Conservation (phyloP, 2,797 vertebrate species). For the Acrocephalus scirpaceus region DNA sequence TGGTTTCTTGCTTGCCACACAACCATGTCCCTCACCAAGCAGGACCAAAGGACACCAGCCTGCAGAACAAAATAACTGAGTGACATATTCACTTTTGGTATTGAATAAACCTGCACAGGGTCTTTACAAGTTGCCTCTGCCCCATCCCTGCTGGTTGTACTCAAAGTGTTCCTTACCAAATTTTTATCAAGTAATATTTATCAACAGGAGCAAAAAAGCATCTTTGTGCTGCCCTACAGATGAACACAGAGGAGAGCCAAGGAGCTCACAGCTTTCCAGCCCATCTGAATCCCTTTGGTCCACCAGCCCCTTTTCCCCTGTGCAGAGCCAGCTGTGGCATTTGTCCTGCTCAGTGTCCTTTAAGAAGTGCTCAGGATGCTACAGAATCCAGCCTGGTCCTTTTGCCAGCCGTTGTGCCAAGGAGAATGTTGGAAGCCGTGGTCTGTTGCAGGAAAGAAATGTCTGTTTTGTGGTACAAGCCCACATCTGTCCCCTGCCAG, state of each 20-base stretch:
- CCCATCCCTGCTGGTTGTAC: background rate
- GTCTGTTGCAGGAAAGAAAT: rapidly evolving
- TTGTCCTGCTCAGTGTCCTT: background rate
- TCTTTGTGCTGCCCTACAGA: background rate
- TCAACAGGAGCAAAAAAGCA: background rate
- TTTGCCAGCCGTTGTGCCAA: background rate
- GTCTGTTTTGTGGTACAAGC: background rate
- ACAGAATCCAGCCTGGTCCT: background rate
- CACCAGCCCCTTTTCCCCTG: background rate
- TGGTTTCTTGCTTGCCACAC: rapidly evolving
- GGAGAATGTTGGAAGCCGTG: rapidly evolving
- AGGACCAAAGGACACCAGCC: no score
- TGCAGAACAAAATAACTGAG: background rate
- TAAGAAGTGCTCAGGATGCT: background rate
- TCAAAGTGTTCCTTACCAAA: rapidly evolving
- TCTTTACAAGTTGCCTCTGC: background rate
- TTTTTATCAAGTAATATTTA: background rate
- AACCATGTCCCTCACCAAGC: rapidly evolving
- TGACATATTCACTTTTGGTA: background rate
- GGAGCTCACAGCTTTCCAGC: background rate
- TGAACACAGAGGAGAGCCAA: background rate
- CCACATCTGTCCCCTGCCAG: rapidly evolving
- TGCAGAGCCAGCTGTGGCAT: rapidly evolving
- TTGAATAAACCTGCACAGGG: background rate
- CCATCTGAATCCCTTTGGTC: background rate